phyloP scores from a whole-genome alignment of 2,888 invertebrate species.

The Callyntrura guangdongensis region DNA sequence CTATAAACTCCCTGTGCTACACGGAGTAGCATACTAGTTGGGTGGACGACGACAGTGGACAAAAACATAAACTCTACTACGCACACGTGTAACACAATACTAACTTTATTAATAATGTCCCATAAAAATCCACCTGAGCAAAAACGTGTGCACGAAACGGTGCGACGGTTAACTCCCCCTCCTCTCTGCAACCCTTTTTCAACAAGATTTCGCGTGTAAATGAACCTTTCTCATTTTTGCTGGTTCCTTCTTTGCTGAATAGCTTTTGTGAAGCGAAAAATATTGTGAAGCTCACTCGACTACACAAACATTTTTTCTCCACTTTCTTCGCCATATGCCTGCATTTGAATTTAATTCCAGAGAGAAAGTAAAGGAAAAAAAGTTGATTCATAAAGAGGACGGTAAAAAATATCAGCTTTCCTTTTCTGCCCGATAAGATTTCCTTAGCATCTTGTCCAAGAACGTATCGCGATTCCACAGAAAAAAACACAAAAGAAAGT shows the following conservation, averaged over 20 bases:
- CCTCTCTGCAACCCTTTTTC: not conserved
- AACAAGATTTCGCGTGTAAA: constrained; percentile 42
- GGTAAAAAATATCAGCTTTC: not conserved
- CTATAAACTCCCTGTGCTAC: not conserved
- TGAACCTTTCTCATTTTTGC: constrained; percentile 1
- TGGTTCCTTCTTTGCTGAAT: not conserved
- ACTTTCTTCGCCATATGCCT: not conserved
- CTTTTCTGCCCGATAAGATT: not conserved
- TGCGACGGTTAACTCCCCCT: not conserved
- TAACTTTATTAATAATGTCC: constrained; percentile 13
- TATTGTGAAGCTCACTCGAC: not conserved
- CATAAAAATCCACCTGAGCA: constrained; percentile 10
- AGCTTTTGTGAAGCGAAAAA: not conserved
- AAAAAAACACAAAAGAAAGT: not conserved
- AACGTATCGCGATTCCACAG: not conserved
- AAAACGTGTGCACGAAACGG: not conserved
- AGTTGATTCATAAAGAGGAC: not conserved
- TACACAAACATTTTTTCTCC: not conserved
- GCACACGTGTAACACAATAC: not conserved
- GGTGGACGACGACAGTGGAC: not conserved
- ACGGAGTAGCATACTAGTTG: not conserved
- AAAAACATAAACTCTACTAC: not conserved
- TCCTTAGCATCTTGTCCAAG: not conserved
- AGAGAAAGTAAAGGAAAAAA: not conserved
- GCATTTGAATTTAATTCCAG: constrained; percentile 25